phyloP scores from a whole-genome alignment of 2,113 vertebrate genomes.

The Gobius niger region DNA sequence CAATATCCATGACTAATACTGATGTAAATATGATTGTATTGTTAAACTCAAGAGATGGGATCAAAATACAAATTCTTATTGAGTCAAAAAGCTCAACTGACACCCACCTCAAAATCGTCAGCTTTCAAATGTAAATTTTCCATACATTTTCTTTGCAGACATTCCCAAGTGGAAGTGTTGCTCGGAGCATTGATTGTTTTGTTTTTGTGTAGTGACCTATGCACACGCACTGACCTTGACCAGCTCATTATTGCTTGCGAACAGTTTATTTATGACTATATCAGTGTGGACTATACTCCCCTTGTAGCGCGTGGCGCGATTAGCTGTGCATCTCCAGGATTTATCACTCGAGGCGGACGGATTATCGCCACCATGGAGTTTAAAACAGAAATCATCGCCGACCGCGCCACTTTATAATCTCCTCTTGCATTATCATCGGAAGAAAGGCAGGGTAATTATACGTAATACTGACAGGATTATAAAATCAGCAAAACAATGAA shows the following conservation, averaged over 20 bases:
- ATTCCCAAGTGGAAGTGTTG: too few relatives aligned
- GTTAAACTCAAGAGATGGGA: too few relatives aligned
- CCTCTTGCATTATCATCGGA: conserved; percentile 70
- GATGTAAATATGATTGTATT: too few relatives aligned
- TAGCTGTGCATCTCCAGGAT: conserved; percentile 82
- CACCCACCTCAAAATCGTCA: too few relatives aligned
- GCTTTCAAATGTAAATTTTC: too few relatives aligned
- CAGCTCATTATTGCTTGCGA: conserved; percentile 83
- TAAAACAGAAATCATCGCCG: conserved; percentile 73
- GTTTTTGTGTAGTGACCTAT: not conserved
- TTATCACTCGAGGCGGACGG: conserved; percentile 82
- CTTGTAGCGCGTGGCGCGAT: conserved; percentile 81
- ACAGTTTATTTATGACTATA: conserved; percentile 82
- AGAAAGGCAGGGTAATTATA: conserved; percentile 76
- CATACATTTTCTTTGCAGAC: too few relatives aligned
- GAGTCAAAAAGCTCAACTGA: too few relatives aligned
- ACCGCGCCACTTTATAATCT: conserved; percentile 61
- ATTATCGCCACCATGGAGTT: conserved; percentile 82
- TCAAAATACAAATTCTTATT: too few relatives aligned
- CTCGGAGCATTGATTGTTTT: too few relatives aligned
- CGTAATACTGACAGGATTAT: conserved; percentile 73
- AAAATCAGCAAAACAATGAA: conserved; percentile 70
- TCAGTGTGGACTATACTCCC: conserved; percentile 73
- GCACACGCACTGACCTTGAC: conserved; percentile 63
- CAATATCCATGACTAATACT: too few relatives aligned